These are phyloP conservation scores for Mesembrinibis cayennensis DNA, from an alignment of 2,113 vertebrate species.

Conservation along the genomic window DNA sequence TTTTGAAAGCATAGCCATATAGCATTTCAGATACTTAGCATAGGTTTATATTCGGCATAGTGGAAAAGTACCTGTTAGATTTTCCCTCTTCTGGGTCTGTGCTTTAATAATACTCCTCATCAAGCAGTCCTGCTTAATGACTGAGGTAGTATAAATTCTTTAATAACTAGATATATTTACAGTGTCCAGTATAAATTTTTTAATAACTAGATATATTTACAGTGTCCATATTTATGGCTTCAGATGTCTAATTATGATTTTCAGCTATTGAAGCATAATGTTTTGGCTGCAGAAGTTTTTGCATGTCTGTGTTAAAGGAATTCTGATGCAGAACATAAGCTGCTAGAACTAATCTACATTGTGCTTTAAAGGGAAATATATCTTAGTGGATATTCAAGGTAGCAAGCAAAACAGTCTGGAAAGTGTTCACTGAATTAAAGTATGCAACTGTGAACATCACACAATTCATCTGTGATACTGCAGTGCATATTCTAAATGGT, in stretches of 20 bases:
- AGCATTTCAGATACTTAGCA: not conserved
- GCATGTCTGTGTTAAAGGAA: not conserved
- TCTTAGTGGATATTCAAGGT: not conserved
- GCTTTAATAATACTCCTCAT: not conserved
- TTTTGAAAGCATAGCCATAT: not conserved
- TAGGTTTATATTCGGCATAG: not conserved
- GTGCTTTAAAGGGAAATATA: not conserved
- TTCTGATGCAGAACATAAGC: not conserved
- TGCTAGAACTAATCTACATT: not conserved
- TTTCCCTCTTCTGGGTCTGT: not conserved
- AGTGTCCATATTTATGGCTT: not conserved
- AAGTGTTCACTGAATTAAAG: not conserved
- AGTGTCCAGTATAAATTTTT: too few relatives aligned
- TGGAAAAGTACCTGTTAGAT: not conserved
- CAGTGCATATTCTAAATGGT: not conserved
- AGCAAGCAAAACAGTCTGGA: not conserved
- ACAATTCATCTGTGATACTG: not conserved
- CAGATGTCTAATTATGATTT: not conserved
- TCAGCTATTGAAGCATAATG: not conserved
- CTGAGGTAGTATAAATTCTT: not conserved
- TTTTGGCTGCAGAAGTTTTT: slow-evolving; percentile 22
- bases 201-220: not conserved
- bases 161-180: too few relatives aligned
- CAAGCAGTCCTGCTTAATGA: not conserved
- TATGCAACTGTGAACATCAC: not conserved